These are phyloP conservation scores for Gibbula magus DNA, from an alignment of 2,888 invertebrate species.

Conservation along the genomic window DNA sequence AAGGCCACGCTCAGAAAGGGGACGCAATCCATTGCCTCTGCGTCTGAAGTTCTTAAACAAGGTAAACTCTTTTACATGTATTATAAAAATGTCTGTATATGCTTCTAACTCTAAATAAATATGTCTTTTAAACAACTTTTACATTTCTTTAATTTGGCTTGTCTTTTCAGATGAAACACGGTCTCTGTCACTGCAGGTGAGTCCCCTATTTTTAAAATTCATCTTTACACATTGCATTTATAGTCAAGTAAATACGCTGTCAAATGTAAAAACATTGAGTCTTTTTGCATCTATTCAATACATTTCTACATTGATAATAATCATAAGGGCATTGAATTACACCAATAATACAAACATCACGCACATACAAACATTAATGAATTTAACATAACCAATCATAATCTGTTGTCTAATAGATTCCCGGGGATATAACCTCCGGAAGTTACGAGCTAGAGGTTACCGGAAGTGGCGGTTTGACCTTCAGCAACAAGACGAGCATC, in stretches of 20 bases:
- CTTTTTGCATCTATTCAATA: too few relatives aligned
- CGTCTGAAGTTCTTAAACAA: neutral
- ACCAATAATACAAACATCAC: too few relatives aligned
- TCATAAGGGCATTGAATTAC: too few relatives aligned
- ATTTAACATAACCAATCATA: too few relatives aligned
- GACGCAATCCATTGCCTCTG: slow-evolving; percentile 14
- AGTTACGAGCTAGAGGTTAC: slow-evolving; percentile 54
- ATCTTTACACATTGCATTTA: too few relatives aligned
- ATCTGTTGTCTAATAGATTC: slow-evolving; percentile 50
- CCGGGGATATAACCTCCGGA: slow-evolving; percentile 45
- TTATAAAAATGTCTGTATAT: neutral
- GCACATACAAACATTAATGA: too few relatives aligned
- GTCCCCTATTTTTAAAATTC: too few relatives aligned
- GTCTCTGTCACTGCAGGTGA: too few relatives aligned
- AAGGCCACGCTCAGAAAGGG: slow-evolving; percentile 26
- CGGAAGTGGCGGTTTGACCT: slow-evolving; percentile 57
- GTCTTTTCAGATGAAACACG: too few relatives aligned
- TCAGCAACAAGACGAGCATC: slow-evolving; percentile 50
- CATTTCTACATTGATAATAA: too few relatives aligned
- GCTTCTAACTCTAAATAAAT: neutral
- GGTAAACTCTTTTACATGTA: slow-evolving; percentile 14
- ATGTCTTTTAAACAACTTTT: neutral
- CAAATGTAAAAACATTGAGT: too few relatives aligned
- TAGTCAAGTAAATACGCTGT: too few relatives aligned
- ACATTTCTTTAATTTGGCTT: neutral